Evolutionary conservation across 2,797 vertebrate species (phyloP).

Genomic region (Pangasius sanitwongsei): DNA sequence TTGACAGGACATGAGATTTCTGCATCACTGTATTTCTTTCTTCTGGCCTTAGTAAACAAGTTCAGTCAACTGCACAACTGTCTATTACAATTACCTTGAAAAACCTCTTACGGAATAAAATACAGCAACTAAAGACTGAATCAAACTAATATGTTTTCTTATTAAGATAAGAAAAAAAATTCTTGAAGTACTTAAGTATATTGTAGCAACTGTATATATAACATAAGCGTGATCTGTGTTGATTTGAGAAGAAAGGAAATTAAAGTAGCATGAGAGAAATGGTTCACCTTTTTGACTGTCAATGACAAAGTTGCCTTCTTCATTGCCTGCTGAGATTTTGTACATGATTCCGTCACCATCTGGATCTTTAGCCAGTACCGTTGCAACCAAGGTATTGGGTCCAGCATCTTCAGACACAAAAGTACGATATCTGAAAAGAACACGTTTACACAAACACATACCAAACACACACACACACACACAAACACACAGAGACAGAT

Average conservation of each 20-base stretch:
- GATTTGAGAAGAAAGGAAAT: neutral
- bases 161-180: neutral
- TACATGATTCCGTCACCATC: conserved; percentile 88
- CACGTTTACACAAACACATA: neutral
- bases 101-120: neutral
- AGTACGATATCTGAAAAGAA: conserved; percentile 80
- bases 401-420: conserved; percentile 91
- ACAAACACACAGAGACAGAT: neutral
- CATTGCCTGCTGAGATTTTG: conserved; percentile 82
- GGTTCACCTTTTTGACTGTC: conserved; percentile 85
- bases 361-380: conserved; percentile 86
- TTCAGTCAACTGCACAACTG: neutral
- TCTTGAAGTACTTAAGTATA: neutral
- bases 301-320: conserved; percentile 87
- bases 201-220: neutral
- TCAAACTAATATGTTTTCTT: conserved; percentile 44
- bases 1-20: neutral
- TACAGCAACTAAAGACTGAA: neutral
- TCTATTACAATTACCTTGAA: conserved; percentile 2
- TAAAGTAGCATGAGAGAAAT: neutral
- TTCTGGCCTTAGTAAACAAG: neutral
- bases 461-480: neutral
- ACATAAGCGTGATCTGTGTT: neutral
- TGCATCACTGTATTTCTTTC: neutral
- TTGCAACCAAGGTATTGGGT: conserved; percentile 85